Conservation (phyloP, 2,888 invertebrate genomes). For the Chydorus sphaericus region DNA sequence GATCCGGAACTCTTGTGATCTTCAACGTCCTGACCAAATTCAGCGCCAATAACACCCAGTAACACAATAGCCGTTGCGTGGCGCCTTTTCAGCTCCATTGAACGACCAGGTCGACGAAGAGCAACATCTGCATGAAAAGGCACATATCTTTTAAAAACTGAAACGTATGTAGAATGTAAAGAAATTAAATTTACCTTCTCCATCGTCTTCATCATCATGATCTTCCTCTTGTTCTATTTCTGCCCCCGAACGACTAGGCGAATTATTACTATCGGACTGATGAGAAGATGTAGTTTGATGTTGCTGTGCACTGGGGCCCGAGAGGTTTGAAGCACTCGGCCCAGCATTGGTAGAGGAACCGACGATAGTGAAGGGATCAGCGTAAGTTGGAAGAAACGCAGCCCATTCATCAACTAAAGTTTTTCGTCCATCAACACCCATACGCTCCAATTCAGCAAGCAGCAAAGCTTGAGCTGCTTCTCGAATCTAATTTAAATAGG, state of each 20-base stretch:
- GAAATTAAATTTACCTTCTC: conserved; percentile 13
- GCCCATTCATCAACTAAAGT: conserved; percentile 90
- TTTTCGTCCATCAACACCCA: conserved; percentile 83
- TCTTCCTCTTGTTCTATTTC: conserved; percentile 17
- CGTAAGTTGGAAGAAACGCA: conserved; percentile 74
- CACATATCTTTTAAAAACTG: not conserved
- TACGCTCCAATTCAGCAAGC: conserved; percentile 75
- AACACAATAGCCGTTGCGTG: conserved; percentile 95
- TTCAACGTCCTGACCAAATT: conserved; percentile 86
- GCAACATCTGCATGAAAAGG: conserved; percentile 26
- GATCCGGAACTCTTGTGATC: conserved; percentile 10
- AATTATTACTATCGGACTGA: conserved; percentile 5
- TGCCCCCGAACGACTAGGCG: conserved; percentile 1
- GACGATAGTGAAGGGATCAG: conserved; percentile 24
- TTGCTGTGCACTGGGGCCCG: conserved; percentile 41
- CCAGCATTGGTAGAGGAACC: conserved; percentile 15
- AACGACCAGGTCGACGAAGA: conserved; percentile 66
- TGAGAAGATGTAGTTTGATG: conserved; percentile 14
- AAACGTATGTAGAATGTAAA: not conserved
- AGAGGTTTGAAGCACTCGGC: conserved; percentile 16
- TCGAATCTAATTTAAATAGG: conserved; percentile 40
- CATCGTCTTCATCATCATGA: conserved; percentile 22
- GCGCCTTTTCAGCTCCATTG: conserved; percentile 74
- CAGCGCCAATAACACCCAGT: conserved; percentile 92
- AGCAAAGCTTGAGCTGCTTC: conserved; percentile 93